phyloP scores from a whole-genome alignment of 1,140 invertebrate genomes.

The Drosophila arizonae region DNA sequence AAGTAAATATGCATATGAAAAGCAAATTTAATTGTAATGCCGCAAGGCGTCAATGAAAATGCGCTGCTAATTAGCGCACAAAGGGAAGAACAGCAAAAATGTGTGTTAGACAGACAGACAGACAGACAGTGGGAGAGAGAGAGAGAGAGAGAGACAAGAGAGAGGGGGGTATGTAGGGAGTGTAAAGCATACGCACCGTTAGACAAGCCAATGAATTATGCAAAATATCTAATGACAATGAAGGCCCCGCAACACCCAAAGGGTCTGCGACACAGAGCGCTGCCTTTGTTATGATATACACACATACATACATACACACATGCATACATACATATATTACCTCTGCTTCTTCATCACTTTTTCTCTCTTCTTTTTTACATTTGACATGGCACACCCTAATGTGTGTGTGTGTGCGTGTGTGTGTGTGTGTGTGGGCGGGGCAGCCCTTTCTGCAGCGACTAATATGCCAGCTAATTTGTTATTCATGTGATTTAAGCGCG shows the following conservation, averaged over 20 bases:
- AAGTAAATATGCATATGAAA: slow-evolving; percentile 79
- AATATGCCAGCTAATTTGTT: slow-evolving; percentile 82
- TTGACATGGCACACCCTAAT: slow-evolving; percentile 31
- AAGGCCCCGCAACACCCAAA: slow-evolving; percentile 8
- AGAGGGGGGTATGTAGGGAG: background rate
- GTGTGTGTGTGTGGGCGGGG: background rate
- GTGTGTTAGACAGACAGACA: background rate
- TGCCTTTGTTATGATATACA: slow-evolving; percentile 62
- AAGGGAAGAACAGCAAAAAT: slow-evolving; percentile 3
- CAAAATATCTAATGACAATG: slow-evolving; percentile 58
- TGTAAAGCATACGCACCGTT: slow-evolving; percentile 74
- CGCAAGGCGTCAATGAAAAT: slow-evolving; percentile 63
- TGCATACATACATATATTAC: too few relatives aligned
- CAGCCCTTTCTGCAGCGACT: slow-evolving; percentile 43
- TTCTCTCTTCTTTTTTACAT: slow-evolving; percentile 33
- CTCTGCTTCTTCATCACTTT: background rate
- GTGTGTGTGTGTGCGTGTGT: too few relatives aligned
- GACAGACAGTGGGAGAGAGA: background rate
- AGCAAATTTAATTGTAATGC: slow-evolving; percentile 40
- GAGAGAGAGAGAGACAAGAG: background rate
- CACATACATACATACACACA: too few relatives aligned
- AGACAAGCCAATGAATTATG: slow-evolving; percentile 79
- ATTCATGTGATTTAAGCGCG: slow-evolving; percentile 82
- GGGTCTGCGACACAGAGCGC: slow-evolving; percentile 25
- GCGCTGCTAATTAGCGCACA: slow-evolving; percentile 75